Base-by-base conservation (phyloP, 2,888 invertebrate species). In the Tryphoninae sp. region DNA sequence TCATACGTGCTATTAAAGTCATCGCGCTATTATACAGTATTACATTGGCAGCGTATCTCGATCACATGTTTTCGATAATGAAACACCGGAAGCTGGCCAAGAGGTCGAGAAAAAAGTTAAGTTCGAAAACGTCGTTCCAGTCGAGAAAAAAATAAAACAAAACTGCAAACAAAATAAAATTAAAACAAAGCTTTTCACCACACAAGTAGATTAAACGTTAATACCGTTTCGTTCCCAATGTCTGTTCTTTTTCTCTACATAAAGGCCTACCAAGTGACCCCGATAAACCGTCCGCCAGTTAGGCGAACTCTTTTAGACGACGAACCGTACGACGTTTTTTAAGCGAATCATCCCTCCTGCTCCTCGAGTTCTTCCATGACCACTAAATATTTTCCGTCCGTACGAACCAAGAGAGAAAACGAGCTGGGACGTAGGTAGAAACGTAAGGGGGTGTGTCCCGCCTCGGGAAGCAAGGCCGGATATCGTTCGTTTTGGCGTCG, bases 401-500 rank as follows among this genome's bases (percentile, higher is more conserved):
- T 23, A 16, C 55, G 55, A 40, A 62, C 59, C 23, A 45, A 11
- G 19, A 11, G 42, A 19, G 65, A 65, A 40, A 33, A 9, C 8
- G 73, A 33, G 16, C 16, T 26, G 11, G 40, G 11, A n/a, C 3
- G 13, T 8, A 55, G 62, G 40, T 67, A 61, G 13, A 61, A 65
- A 16, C 62, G 51, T 33, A 33, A 68, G 62, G 67, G 19, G 42
- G 49, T 67, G 26, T 61, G 33, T 23, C 40, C 73, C 65, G 45
- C 42, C 53, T 53, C 45, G 40, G 72, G 49, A 71, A 69, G 65
- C 82, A 84, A 75, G 83, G 80, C 85, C 84, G 86, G 87, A 88
- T 88, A 88, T 86, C 85, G 86, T 85, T 84, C 86, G 85, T 85
- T 85, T 87, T 89, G 90, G 89, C 88, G 13, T 58, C 13, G 19